Evolutionary conservation across 2,888 invertebrate genomes (phyloP).

Genomic region (Hemithea aestivaria): DNA sequence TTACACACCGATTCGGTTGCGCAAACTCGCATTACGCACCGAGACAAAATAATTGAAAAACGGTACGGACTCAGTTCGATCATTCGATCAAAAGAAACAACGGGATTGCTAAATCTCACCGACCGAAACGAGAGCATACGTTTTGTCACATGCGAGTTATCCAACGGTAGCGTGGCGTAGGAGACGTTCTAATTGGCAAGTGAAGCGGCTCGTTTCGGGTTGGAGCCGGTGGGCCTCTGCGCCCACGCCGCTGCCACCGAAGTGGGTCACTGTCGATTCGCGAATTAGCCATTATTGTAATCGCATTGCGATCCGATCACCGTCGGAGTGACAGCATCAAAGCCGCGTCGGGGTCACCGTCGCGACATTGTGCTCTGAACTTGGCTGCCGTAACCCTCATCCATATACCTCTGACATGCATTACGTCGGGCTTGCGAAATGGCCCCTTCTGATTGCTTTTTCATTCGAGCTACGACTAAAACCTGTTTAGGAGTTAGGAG

Average conservation of each 20-base stretch:
- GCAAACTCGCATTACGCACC: constrained; percentile 44
- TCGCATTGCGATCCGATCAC: constrained; percentile 44
- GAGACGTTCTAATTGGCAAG: constrained; percentile 43
- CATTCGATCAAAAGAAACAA: constrained; percentile 33
- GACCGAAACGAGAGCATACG: constrained; percentile 32
- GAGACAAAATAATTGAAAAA: constrained; percentile 47
- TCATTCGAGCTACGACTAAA: neutral
- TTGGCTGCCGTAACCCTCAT: constrained; percentile 46
- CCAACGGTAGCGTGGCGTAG: constrained; percentile 24
- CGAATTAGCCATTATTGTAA: constrained; percentile 52
- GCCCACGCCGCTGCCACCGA: constrained; percentile 38
- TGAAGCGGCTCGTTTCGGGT: constrained; percentile 30
- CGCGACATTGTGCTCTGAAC: constrained; percentile 53
- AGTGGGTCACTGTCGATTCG: constrained; percentile 62
- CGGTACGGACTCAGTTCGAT: constrained; percentile 29
- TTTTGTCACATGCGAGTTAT: constrained; percentile 38
- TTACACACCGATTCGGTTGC: constrained; percentile 53
- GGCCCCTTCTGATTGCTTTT: constrained; percentile 1
- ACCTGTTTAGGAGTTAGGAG: neutral
- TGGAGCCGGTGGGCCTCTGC: constrained; percentile 31
- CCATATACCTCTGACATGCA: constrained; percentile 39
- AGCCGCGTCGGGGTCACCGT: constrained; percentile 38
- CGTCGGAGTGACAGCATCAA: constrained; percentile 25
- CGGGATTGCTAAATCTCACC: constrained; percentile 37
- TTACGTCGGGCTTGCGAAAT: constrained; percentile 20